Percentiles rank a stretch among this genome's conserved stretches.
These are phyloP conservation scores for Anastrepha ludens DNA, from an alignment of 1,140 invertebrate species.

Conservation along the genomic window DNA sequence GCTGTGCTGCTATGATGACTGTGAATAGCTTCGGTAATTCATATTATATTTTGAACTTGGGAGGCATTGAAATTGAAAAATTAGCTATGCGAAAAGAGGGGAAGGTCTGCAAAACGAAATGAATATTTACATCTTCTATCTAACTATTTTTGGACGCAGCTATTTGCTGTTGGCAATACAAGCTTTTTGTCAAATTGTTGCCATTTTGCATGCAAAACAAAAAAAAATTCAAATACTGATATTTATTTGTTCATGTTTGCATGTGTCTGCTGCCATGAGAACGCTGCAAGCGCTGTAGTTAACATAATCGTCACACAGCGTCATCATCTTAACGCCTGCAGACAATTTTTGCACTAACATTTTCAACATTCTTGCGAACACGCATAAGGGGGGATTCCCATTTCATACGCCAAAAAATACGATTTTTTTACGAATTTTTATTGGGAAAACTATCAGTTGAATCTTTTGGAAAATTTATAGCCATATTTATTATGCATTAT, in stretches of 20 bases:
- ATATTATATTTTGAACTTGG: not conserved
- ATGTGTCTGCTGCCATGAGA: not conserved
- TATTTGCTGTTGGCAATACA: not conserved
- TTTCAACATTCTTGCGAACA: not conserved
- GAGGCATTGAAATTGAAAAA: slow-evolving; percentile 24
- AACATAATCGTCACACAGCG: slow-evolving; percentile 13
- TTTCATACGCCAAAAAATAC: no score
- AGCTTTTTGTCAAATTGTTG: slow-evolving; percentile 15
- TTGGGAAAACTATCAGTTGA: no score
- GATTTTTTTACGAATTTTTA: no score
- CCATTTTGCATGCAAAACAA: not conserved
- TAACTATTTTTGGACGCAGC: not conserved
- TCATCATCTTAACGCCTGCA: not conserved
- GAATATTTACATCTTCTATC: no score
- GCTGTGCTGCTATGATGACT: not conserved
- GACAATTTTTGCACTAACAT: not conserved
- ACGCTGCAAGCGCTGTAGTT: slow-evolving; percentile 15
- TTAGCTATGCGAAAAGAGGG: not conserved
- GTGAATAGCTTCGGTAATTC: not conserved
- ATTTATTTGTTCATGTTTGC: not conserved
- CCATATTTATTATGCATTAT: no score
- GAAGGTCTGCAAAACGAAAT: no score
- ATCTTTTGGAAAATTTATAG: no score
- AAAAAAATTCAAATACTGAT: not conserved
- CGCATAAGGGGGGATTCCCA: no score